Evolutionary conservation across 1,140 invertebrate species (phyloP).

Genomic region (Dreissena polymorpha): DNA sequence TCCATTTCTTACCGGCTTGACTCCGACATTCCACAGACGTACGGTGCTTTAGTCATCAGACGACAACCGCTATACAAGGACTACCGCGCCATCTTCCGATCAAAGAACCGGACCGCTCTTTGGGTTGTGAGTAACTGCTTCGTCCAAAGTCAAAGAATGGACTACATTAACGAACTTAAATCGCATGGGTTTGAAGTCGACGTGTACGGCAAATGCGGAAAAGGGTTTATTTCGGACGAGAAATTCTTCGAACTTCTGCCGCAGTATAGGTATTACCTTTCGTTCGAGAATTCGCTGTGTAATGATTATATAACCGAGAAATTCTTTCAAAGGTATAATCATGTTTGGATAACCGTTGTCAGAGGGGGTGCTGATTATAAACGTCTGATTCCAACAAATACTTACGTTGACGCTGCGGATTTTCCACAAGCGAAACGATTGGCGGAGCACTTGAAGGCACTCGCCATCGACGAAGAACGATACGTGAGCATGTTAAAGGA

Average conservation of each 20-base stretch:
- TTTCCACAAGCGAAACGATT: not conserved
- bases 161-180: not conserved
- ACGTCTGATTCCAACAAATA: not conserved
- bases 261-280: constrained; percentile 13
- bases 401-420: constrained; percentile 19
- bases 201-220: constrained; percentile 6
- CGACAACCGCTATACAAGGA: not conserved
- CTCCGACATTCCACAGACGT: constrained; percentile 17
- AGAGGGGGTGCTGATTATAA: constrained; percentile 10
- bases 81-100: not conserved
- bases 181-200: constrained; percentile 9
- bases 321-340: not conserved
- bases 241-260: not conserved
- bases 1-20: constrained; percentile 21
- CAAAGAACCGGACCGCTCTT: not conserved
- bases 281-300: constrained; percentile 26
- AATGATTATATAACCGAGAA: constrained; percentile 39
- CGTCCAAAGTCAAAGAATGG: not conserved
- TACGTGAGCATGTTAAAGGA: constrained; percentile 4
- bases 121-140: constrained; percentile 31
- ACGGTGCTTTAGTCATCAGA: not conserved
- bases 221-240: not conserved
- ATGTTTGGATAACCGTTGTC: constrained; percentile 9
- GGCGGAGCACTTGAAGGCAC: not conserved
- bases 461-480: constrained; percentile 6